These are phyloP conservation scores for Nemurella pictetii DNA, from an alignment of 2,888 invertebrate genomes.

Conservation along the genomic window DNA sequence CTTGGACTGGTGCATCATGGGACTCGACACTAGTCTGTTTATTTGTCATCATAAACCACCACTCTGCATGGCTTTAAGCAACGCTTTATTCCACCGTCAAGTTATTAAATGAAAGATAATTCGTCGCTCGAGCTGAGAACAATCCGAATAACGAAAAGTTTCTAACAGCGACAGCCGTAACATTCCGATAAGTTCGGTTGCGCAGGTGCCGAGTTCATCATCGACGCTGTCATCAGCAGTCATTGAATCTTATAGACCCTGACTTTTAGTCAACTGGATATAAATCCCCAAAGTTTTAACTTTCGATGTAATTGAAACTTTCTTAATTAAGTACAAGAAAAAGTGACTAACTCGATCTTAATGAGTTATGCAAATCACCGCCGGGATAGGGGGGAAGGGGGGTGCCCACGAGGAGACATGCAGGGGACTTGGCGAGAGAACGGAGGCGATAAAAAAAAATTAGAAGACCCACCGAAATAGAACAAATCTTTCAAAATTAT, in stretches of 20 bases:
- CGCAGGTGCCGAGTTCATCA: constrained; percentile 21
- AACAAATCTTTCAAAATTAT: constrained; percentile 31
- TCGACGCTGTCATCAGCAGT: constrained; percentile 19
- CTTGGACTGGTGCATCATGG: constrained; percentile 23
- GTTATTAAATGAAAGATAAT: constrained; percentile 4
- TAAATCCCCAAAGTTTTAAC: constrained; percentile 37
- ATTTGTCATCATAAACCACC: constrained; percentile 30
- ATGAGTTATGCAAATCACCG: constrained; percentile 43
- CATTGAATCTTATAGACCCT: constrained; percentile 17
- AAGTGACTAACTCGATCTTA: constrained; percentile 43
- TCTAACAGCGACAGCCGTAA: neutral
- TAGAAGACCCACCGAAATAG: constrained; percentile 17
- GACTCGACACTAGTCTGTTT: constrained; percentile 26
- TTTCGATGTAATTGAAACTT: constrained; percentile 41
- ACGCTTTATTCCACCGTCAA: neutral
- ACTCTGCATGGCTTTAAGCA: constrained; percentile 4
- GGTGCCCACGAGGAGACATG: neutral
- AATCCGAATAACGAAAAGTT: neutral
- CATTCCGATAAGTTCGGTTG: neutral
- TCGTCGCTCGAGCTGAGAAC: neutral
- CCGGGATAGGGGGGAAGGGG: constrained; percentile 17
- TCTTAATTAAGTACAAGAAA: constrained; percentile 42
- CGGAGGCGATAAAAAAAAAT: constrained; percentile 24
- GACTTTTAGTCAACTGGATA: constrained; percentile 35
- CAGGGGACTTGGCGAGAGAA: neutral